Conservation (phyloP, 2,113 vertebrate species). For the Stegostoma tigrinum region DNA sequence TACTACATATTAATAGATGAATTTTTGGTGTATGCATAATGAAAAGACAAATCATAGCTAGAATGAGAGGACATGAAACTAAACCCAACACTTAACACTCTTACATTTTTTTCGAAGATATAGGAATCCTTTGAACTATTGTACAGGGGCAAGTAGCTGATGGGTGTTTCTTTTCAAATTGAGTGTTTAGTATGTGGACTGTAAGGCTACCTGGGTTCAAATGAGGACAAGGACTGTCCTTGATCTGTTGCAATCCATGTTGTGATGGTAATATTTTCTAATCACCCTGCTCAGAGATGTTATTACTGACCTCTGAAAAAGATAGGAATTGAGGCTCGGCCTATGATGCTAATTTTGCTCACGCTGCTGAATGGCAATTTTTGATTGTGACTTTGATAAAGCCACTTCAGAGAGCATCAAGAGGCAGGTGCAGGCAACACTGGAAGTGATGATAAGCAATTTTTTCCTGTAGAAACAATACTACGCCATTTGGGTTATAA, state of each 20-base stretch:
- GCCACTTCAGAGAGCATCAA: neutral
- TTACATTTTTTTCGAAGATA: neutral
- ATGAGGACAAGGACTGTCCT: neutral
- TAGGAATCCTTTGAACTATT: neutral
- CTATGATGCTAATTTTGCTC: neutral
- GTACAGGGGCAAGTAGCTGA: neutral
- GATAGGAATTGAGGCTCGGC: too few relatives aligned
- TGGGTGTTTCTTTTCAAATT: neutral
- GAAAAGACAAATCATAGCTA: neutral
- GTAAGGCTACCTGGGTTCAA: neutral
- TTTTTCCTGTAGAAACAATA: neutral
- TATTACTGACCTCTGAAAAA: too few relatives aligned
- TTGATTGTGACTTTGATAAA: neutral
- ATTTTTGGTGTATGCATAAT: neutral
- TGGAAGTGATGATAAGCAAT: neutral
- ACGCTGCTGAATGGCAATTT: neutral
- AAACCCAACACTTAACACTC: neutral
- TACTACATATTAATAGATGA: neutral
- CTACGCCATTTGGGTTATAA: neutral
- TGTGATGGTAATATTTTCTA: neutral
- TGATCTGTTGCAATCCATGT: neutral
- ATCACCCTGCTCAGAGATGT: too few relatives aligned
- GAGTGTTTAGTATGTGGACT: neutral
- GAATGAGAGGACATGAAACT: neutral
- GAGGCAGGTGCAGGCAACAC: neutral